Conservation (phyloP, 2,888 invertebrate genomes). For the Parnassius mnemosyne region DNA sequence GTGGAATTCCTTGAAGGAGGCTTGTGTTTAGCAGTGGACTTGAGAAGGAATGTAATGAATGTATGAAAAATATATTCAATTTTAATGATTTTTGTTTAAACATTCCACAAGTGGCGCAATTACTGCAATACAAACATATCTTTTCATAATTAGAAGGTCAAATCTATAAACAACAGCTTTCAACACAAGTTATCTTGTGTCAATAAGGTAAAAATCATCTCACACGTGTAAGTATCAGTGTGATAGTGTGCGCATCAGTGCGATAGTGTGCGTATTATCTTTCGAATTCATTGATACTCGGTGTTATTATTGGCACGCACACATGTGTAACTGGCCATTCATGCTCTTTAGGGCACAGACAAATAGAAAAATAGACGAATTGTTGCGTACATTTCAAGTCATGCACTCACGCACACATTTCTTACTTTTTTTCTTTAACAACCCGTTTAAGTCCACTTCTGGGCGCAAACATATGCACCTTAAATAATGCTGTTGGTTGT, state of each 20-base stretch:
- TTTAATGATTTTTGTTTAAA: not conserved
- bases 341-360: constrained; percentile 17
- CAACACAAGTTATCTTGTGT: constrained; percentile 18
- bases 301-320: constrained; percentile 19
- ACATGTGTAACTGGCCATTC: constrained; percentile 27
- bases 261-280: constrained; percentile 18
- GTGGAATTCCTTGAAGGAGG: too few species aligned
- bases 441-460: too few species aligned
- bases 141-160: constrained; percentile 8
- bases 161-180: constrained; percentile 14
- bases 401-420: too few species aligned
- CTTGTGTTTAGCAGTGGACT: too few species aligned
- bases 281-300: constrained; percentile 4
- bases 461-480: too few species aligned
- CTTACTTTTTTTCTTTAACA: too few species aligned
- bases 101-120: not conserved
- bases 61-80: too few species aligned
- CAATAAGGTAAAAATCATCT: constrained; percentile 18
- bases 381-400: too few species aligned
- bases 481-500: too few species aligned
- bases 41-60: too few species aligned
- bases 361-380: too few species aligned
- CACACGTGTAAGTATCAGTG: constrained; percentile 3
- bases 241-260: constrained; percentile 11
- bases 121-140: not conserved